These are phyloP conservation scores for Drosophila robusta DNA, from an alignment of 2,888 invertebrate genomes.

Conservation along the genomic window DNA sequence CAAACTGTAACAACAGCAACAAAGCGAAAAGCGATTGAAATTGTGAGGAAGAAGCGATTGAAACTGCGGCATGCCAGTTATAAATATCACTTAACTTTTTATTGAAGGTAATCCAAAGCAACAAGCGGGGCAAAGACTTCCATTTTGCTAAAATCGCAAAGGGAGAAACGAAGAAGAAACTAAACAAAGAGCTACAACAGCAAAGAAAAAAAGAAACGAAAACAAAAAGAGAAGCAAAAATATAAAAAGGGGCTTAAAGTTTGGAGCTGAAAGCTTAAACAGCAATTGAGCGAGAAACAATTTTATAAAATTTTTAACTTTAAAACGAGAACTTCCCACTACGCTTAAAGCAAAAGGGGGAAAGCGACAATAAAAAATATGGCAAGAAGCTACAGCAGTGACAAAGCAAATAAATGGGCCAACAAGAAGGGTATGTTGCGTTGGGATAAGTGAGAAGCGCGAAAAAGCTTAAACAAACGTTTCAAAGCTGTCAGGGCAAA, in stretches of 20 bases:
- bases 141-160: too few species aligned
- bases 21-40: neutral
- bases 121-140: neutral
- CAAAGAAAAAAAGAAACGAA: too few species aligned
- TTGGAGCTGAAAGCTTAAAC: neutral
- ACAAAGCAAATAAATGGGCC: neutral
- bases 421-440: neutral
- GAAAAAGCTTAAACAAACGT: neutral
- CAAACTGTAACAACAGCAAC: neutral
- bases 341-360: neutral
- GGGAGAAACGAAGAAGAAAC: too few species aligned
- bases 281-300: too few species aligned
- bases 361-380: neutral
- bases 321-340: neutral
- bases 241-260: neutral
- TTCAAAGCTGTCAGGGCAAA: neutral
- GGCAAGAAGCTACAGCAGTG: neutral
- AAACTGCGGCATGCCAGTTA: too few species aligned
- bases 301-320: neutral
- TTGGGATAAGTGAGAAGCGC: neutral
- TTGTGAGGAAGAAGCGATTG: neutral
- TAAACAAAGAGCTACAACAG: neutral
- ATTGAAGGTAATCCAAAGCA: neutral
- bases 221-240: neutral
- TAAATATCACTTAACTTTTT: too few species aligned